Evolutionary conservation across 1,140 invertebrate species (phyloP).

Genomic region (Dendroctonus ponderosae): DNA sequence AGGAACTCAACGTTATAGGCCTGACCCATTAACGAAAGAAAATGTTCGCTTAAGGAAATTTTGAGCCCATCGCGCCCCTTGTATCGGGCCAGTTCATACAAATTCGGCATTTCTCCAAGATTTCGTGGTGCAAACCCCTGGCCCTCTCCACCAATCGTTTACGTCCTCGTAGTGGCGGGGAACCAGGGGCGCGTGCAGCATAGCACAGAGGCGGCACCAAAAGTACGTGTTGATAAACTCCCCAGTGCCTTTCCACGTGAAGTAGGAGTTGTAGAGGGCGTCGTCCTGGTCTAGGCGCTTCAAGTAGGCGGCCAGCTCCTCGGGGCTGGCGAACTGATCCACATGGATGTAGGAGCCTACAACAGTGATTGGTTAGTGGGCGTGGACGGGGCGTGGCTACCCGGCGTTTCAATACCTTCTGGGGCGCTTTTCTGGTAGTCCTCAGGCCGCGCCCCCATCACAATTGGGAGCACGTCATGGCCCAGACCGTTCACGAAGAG

Average conservation of each 20-base stretch:
- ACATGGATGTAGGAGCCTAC: constrained; percentile 81
- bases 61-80: too few relatives aligned
- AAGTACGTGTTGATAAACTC: constrained; percentile 94
- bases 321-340: constrained; percentile 86
- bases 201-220: constrained; percentile 91
- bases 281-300: constrained; percentile 80
- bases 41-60: not conserved
- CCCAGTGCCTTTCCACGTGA: constrained; percentile 86
- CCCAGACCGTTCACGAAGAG: constrained; percentile 91
- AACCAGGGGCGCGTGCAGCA: constrained; percentile 72
- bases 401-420: constrained; percentile 63
- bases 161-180: constrained; percentile 74
- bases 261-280: constrained; percentile 88
- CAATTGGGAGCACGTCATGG: constrained; percentile 65
- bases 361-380: constrained; percentile 1
- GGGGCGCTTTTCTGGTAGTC: constrained; percentile 88
- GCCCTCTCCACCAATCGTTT: constrained; percentile 84
- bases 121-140: constrained; percentile 65
- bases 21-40: not conserved
- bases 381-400: not conserved
- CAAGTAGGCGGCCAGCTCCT: constrained; percentile 83
- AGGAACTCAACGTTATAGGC: not conserved
- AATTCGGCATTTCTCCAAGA: constrained; percentile 63
- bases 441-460: constrained; percentile 89
- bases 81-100: constrained; percentile 22